These are phyloP conservation scores for Lordiphosa andalusiaca DNA, from an alignment of 2,888 invertebrate species.

Conservation along the genomic window DNA sequence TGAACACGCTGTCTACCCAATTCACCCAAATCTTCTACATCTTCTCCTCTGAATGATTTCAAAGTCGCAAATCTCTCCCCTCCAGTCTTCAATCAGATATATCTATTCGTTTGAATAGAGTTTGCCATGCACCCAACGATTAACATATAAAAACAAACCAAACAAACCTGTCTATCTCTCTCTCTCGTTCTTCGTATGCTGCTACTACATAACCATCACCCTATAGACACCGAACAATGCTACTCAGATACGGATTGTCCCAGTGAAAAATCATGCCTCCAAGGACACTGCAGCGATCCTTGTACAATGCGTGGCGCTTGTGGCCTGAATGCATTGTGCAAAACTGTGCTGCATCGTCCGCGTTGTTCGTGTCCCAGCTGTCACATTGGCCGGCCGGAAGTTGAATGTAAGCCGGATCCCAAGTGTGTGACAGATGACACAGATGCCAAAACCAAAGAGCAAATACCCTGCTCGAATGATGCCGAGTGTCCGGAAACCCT, in stretches of 20 bases:
- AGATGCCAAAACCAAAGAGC: conserved; percentile 82
- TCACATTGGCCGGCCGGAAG: conserved; percentile 90
- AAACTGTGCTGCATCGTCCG: conserved; percentile 90
- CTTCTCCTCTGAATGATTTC: conserved; percentile 28
- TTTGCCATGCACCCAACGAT: conserved; percentile 67
- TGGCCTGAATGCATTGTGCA: conserved; percentile 93
- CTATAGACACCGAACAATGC: conserved; percentile 88
- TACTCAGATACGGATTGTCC: conserved; percentile 94
- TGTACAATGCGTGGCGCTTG: conserved; percentile 93
- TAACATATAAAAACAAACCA: conserved; percentile 60
- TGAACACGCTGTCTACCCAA: conserved; percentile 26
- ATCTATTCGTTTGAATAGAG: conserved; percentile 45
- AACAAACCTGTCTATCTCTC: conserved; percentile 77
- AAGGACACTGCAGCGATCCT: conserved; percentile 94
- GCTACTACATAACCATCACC: conserved; percentile 52
- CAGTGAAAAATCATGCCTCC: conserved; percentile 94
- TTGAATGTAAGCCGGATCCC: conserved; percentile 89
- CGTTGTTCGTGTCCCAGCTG: conserved; percentile 94
- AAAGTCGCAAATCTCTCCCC: conserved; percentile 21
- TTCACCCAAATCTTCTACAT: conserved; percentile 19
- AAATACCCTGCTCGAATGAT: conserved; percentile 84
- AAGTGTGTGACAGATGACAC: conserved; percentile 83
- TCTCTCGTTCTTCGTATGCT: conserved; percentile 63
- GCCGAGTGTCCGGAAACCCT: conserved; percentile 88
- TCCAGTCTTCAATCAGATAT: conserved; percentile 19